Percentiles rank a stretch among this genome's conserved stretches.
phyloP scores from a whole-genome alignment of 2,797 vertebrate species.

The Leuciscus waleckii region DNA sequence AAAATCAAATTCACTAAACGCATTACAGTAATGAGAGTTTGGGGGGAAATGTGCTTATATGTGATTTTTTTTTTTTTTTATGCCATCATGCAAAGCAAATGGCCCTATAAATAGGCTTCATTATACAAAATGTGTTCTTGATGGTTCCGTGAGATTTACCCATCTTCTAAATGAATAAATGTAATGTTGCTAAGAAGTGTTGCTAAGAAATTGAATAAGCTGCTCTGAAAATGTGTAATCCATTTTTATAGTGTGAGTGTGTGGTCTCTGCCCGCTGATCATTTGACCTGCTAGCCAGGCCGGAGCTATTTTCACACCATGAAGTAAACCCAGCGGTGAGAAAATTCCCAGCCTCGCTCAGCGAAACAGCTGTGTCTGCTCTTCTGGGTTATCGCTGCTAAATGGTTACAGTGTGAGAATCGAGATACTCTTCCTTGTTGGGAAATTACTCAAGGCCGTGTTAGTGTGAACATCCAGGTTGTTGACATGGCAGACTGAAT shows the following conservation, averaged over 20 bases:
- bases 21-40: neutral
- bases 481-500: slow-evolving; percentile 30
- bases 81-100: neutral
- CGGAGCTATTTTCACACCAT: slow-evolving; percentile 44
- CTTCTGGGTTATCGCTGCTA: slow-evolving; percentile 22
- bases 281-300: neutral
- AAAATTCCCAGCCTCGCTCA: slow-evolving; percentile 29
- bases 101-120: neutral
- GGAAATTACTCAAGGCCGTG: slow-evolving; percentile 20
- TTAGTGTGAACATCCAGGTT: slow-evolving; percentile 6
- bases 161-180: neutral
- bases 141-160: neutral
- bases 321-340: slow-evolving; percentile 37
- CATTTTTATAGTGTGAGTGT: slow-evolving; percentile 11
- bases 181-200: neutral
- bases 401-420: slow-evolving; percentile 41
- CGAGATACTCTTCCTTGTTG: slow-evolving; percentile 9
- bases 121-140: neutral
- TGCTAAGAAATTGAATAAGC: neutral
- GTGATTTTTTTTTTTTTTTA: neutral
- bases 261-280: slow-evolving; percentile 15
- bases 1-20: neutral
- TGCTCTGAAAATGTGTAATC: neutral
- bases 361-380: slow-evolving; percentile 18
- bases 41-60: neutral